Conservation (phyloP, 2,888 invertebrate species). For the Tolmerus cingulatus region DNA sequence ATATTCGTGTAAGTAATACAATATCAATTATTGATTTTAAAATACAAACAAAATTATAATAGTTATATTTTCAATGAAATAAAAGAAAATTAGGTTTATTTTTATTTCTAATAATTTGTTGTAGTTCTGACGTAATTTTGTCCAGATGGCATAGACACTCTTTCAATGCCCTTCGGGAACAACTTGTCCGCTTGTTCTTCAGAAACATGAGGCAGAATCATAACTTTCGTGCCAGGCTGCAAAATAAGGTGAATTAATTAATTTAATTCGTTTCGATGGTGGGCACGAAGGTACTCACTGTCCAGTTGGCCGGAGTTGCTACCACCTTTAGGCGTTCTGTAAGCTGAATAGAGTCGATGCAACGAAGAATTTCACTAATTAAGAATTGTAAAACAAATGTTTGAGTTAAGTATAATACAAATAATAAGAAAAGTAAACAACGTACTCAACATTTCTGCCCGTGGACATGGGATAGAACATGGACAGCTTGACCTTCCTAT, state of each 20-base stretch:
- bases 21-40: background rate
- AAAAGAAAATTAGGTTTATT: background rate
- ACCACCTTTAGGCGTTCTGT: constrained; percentile 74
- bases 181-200: constrained; percentile 71
- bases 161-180: constrained; percentile 75
- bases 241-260: constrained; percentile 46
- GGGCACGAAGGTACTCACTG: constrained; percentile 65
- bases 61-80: background rate
- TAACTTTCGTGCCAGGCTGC: constrained; percentile 77
- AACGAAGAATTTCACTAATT: constrained; percentile 80
- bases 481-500: constrained; percentile 78
- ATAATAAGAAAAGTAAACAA: constrained; percentile 2
- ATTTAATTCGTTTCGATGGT: background rate
- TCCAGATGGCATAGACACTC: constrained; percentile 77
- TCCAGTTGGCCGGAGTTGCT: constrained; percentile 89
- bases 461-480: constrained; percentile 87
- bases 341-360: constrained; percentile 83
- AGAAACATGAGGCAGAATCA: constrained; percentile 78
- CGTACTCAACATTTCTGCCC: constrained; percentile 86
- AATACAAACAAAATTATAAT: background rate
- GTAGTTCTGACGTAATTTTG: constrained; percentile 78
- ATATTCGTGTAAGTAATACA: too few relatives aligned
- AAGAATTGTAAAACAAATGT: background rate
- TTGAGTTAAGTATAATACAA: constrained; percentile 52
- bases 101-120: constrained; percentile 67